These are phyloP conservation scores for Chaetodon auriga DNA, from an alignment of 2,113 vertebrate species.

Conservation along the genomic window DNA sequence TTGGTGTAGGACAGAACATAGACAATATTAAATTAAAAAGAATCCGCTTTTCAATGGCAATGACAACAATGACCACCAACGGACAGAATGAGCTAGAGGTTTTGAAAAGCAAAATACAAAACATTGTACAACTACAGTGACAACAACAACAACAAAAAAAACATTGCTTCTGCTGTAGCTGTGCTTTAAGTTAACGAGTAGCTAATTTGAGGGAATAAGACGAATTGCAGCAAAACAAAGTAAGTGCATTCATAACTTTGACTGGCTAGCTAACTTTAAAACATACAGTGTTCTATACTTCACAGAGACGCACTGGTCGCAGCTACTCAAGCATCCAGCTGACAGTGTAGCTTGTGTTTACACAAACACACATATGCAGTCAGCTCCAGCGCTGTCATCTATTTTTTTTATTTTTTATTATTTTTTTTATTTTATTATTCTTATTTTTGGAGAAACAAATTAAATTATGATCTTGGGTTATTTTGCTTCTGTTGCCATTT, in stretches of 20 bases:
- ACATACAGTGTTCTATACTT: neutral
- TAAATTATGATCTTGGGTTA: slow-evolving; percentile 72
- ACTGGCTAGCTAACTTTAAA: neutral
- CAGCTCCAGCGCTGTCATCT: fast-evolving
- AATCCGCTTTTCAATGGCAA: no score
- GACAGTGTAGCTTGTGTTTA: neutral
- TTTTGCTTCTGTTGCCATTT: slow-evolving; percentile 81
- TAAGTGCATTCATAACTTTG: neutral
- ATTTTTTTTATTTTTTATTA: no score
- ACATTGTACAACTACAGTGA: no score
- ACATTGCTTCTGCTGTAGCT: no score
- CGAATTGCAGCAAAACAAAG: neutral
- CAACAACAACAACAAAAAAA: no score
- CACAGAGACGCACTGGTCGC: neutral
- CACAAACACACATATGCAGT: neutral
- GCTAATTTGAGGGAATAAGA: neutral
- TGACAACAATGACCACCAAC: no score
- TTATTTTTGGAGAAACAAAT: neutral
- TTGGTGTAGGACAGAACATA: no score
- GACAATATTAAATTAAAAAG: no score
- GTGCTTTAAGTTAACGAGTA: neutral
- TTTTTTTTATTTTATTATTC: no score
- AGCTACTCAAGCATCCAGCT: neutral
- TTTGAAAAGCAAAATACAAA: no score
- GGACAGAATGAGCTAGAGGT: no score